Base-by-base conservation (phyloP, 2,888 invertebrate genomes). In the Alloplasta piceator region DNA sequence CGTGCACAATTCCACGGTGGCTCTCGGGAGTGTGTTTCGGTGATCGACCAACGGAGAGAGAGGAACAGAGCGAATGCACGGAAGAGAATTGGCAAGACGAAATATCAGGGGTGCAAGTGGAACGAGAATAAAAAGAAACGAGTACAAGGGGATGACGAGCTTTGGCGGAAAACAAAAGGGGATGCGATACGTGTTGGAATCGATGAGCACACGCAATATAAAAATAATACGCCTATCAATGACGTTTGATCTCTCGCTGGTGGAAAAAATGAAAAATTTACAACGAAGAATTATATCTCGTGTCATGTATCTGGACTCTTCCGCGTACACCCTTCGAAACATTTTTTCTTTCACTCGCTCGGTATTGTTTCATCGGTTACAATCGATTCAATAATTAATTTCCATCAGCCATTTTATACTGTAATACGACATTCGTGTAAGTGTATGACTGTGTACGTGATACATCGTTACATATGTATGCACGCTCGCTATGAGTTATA, bases 151-250 rank as follows among this genome's bases (percentile, higher is more conserved):
- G 10, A 12, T 38, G 52, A 61, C 41, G 41, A 43, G 75, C 52
- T 77, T 26, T 26, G 26, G 26, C 50, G 64, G 48, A 46, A 79
- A 26, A 26, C 26, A 26, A 26, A 66, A 12, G 67, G 68, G 61
- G 43, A 55, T 6, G 77, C 83, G 85, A 85, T 85, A 86, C 83
- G 84, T 83, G 83, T 87, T 85, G 83, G 78, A 87, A 89, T 89
- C 87, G 87, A 89, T 89, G 80, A 85, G 38, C 52, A 73, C 89
- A 88, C 86, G 89, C 88, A 87, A 89, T 88, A 87, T 86, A 64
- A 66, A 88, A 88, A 88, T 85, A 67, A 64, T 61, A 64, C 78
- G 78, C 78, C 85, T 88, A 89, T 89, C 89, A 85, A 75, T 71
- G 82, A 55, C 52, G 78, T 83, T 84, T 84, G 85, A 89, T 89